phyloP scores from a whole-genome alignment of 2,888 invertebrate species.

The Itoplectis maculator region DNA sequence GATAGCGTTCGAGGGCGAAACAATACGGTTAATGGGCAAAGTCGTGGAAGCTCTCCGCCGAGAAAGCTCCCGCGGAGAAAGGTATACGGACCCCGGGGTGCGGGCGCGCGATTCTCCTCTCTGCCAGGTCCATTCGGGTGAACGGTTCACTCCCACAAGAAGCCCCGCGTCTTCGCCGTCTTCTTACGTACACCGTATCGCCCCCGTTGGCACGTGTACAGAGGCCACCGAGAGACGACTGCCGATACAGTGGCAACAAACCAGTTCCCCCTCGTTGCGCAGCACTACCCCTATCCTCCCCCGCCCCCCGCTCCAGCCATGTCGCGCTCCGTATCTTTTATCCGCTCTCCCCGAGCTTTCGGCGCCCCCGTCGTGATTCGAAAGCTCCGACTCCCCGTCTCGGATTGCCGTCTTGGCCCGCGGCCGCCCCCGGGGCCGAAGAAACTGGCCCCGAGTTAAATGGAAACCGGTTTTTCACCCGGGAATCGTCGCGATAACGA shows the following conservation, averaged over 20 bases:
- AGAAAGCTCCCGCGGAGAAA: slow-evolving; percentile 33
- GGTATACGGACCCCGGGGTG: not conserved
- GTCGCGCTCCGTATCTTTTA: not conserved
- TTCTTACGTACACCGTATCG: not conserved
- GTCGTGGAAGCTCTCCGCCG: slow-evolving; percentile 66
- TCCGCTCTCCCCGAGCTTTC: not conserved
- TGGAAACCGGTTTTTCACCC: slow-evolving; percentile 1
- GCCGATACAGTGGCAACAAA: slow-evolving; percentile 24
- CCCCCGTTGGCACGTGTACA: not conserved
- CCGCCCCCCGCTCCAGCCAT: not conserved
- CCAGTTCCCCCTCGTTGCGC: not conserved
- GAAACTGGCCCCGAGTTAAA: not conserved
- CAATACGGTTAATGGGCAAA: slow-evolving; percentile 76
- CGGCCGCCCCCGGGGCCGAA: not conserved
- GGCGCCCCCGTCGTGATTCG: not conserved
- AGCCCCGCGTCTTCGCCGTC: not conserved
- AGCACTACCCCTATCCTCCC: no score
- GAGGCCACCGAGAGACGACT: not conserved
- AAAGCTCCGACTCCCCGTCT: slow-evolving; percentile 5
- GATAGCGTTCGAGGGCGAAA: slow-evolving; percentile 72
- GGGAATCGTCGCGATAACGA: slow-evolving; percentile 10
- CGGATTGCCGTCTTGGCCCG: not conserved
- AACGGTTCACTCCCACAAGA: slow-evolving; percentile 12
- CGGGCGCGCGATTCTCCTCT: not conserved
- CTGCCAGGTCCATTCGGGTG: slow-evolving; percentile 10